Evolutionary conservation across 2,113 vertebrate genomes (phyloP).

Genomic region (Orcinus orca): DNA sequence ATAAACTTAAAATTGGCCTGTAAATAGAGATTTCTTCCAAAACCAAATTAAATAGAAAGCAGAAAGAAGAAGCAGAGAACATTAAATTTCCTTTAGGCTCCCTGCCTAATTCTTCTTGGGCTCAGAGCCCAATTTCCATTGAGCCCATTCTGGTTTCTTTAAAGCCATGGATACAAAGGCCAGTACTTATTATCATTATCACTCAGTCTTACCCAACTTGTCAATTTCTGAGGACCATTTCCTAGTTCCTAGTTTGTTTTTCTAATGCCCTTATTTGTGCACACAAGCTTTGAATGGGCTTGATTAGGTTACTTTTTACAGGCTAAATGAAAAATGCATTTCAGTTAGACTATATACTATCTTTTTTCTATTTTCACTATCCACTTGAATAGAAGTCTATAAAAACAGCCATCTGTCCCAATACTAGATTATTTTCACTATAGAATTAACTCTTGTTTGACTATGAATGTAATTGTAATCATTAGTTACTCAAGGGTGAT

Average conservation of each 20-base stretch:
- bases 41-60: conserved; percentile 70
- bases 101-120: conserved; percentile 64
- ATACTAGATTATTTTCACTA: neutral
- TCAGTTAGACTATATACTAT: neutral
- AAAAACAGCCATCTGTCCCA: conserved; percentile 12
- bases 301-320: conserved; percentile 45
- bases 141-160: conserved; percentile 49
- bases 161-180: conserved; percentile 27
- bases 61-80: conserved; percentile 58
- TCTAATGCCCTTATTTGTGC: conserved; percentile 25
- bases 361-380: neutral
- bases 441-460: conserved; percentile 7
- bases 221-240: conserved; percentile 22
- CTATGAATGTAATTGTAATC: neutral
- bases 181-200: conserved; percentile 17
- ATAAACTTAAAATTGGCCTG: conserved; percentile 67
- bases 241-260: conserved; percentile 15
- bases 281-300: conserved; percentile 20
- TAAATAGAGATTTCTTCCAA: conserved; percentile 62
- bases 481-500: neutral
- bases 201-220: conserved; percentile 26
- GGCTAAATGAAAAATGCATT: conserved; percentile 3
- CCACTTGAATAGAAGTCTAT: neutral
- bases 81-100: conserved; percentile 67
- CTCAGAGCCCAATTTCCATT: conserved; percentile 63